Percentiles rank a stretch among this genome's conserved stretches.
These are phyloP conservation scores for Daphoenositta chrysoptera DNA, from an alignment of 2,113 vertebrate species.

Conservation along the genomic window DNA sequence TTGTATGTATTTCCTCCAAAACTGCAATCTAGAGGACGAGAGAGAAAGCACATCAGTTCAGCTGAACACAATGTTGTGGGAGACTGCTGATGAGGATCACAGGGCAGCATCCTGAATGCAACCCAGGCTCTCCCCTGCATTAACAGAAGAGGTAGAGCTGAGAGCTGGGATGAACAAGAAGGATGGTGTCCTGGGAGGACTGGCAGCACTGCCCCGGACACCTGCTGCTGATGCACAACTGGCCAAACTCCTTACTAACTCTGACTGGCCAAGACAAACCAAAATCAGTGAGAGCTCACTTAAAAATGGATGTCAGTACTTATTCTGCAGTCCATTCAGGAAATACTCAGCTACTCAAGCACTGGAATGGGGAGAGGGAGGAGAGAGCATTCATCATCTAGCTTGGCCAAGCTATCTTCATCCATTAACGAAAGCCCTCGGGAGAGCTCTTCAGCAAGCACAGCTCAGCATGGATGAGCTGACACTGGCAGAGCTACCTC, in stretches of 20 bases:
- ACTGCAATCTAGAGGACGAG: constrained; percentile 78
- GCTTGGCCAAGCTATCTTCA: neutral
- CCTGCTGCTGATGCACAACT: neutral
- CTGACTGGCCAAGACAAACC: neutral
- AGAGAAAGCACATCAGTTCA: neutral
- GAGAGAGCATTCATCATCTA: neutral
- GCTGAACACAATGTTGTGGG: neutral
- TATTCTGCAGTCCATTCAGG: neutral
- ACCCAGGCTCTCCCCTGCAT: neutral
- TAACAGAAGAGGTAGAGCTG: neutral
- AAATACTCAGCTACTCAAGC: neutral
- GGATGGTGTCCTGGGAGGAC: neutral
- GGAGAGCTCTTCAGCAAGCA: neutral
- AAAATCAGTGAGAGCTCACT: neutral
- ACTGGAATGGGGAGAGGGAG: neutral
- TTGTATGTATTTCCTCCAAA: constrained; percentile 86
- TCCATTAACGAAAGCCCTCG: neutral
- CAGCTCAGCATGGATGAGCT: neutral
- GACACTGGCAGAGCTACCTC: neutral
- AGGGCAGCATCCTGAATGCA: neutral
- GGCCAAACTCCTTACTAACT: neutral
- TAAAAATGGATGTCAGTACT: neutral
- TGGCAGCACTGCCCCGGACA: neutral
- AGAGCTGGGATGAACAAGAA: neutral
- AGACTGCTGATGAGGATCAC: neutral